Conservation (phyloP, 2,797 vertebrate genomes). For the Spheniscus humboldti region DNA sequence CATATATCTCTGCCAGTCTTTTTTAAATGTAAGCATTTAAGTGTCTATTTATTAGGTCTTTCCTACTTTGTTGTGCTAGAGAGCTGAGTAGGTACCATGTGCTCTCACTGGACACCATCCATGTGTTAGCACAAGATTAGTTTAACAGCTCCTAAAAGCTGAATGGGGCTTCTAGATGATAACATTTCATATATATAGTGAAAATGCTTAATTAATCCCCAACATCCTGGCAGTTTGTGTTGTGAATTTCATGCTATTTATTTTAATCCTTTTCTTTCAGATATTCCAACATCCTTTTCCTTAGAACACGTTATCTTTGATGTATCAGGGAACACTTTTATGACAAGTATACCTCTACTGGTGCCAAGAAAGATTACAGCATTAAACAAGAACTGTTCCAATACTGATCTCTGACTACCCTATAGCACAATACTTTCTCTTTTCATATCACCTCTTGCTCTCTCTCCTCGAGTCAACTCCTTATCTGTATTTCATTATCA, state of each 20-base stretch:
- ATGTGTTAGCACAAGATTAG: background rate
- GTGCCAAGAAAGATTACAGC: background rate
- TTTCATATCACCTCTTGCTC: background rate
- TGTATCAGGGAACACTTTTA: background rate
- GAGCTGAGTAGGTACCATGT: background rate
- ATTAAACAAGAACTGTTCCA: background rate
- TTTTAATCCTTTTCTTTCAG: background rate
- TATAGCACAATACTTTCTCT: background rate
- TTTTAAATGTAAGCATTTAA: background rate
- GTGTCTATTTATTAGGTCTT: background rate
- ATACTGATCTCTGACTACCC: background rate
- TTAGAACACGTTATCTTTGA: background rate
- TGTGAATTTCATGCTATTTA: background rate
- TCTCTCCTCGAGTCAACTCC: background rate
- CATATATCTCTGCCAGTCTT: background rate
- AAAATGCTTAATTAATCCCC: background rate
- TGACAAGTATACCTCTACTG: background rate
- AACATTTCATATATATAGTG: background rate
- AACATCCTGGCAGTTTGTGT: background rate
- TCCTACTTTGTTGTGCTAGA: background rate
- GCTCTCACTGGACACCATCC: background rate
- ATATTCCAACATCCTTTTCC: background rate
- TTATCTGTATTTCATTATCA: background rate
- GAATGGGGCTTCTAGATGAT: background rate
- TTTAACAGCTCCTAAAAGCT: background rate